Conservation (phyloP, 2,888 invertebrate species). For the Noctua comes region DNA sequence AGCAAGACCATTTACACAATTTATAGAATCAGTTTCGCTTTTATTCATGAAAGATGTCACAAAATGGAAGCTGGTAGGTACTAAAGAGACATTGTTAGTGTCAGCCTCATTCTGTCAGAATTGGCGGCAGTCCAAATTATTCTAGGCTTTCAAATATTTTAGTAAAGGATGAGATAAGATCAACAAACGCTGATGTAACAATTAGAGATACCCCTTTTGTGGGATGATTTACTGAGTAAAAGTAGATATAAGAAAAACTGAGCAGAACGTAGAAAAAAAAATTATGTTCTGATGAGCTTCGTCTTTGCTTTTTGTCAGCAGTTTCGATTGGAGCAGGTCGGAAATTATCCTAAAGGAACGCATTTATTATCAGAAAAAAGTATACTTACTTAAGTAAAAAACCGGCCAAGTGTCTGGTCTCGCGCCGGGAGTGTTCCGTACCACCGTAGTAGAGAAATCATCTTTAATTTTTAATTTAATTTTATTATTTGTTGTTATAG, state of each 20-base stretch:
- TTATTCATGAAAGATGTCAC: neutral
- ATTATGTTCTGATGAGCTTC: neutral
- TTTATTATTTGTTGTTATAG: no score
- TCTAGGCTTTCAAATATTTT: neutral
- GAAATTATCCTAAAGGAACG: neutral
- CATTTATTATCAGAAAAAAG: neutral
- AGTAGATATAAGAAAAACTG: neutral
- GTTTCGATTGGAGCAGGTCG: neutral
- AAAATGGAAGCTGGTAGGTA: neutral
- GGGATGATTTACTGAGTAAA: neutral
- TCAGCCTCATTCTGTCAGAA: conserved; percentile 1
- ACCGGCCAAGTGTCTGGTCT: no score
- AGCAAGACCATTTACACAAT: neutral
- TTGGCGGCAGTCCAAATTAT: neutral
- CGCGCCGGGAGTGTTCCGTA: no score
- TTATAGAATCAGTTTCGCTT: neutral
- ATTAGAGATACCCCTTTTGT: neutral
- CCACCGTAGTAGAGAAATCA: no score
- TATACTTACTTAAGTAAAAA: no score
- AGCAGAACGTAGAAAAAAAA: neutral
- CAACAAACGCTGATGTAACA: neutral
- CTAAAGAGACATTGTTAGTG: neutral
- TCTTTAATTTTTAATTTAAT: no score
- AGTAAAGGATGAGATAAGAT: neutral
- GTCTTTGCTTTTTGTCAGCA: neutral